These are phyloP conservation scores for Anoplopoma fimbria DNA, from an alignment of 2,113 vertebrate species.

Conservation along the genomic window DNA sequence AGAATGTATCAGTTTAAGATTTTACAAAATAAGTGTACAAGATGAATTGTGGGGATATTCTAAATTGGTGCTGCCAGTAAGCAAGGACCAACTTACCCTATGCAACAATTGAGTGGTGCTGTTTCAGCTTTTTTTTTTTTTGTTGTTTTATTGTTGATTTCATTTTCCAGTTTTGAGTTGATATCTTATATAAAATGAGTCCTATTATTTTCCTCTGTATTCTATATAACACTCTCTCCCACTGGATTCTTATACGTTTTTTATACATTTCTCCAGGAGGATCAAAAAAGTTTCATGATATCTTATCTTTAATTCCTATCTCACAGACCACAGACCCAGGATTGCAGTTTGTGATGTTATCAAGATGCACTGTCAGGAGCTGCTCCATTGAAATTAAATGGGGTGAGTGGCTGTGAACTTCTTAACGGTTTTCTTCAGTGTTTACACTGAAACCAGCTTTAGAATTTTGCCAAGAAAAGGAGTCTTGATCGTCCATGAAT, in stretches of 20 bases:
- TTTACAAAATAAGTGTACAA: neutral
- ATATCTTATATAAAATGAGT: slow-evolving; percentile 16
- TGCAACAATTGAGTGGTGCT: neutral
- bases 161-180: neutral
- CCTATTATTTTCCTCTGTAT: neutral
- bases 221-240: neutral
- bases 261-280: slow-evolving; percentile 9
- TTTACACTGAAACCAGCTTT: slow-evolving; percentile 36
- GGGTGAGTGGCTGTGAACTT: slow-evolving; percentile 22
- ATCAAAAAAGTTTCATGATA: slow-evolving; percentile 42
- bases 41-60: neutral
- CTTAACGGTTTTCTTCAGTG: slow-evolving; percentile 25
- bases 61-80: neutral
- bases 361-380: slow-evolving; percentile 50
- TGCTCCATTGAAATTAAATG: slow-evolving; percentile 46
- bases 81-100: neutral
- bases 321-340: slow-evolving; percentile 28
- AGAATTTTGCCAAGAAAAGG: slow-evolving; percentile 18
- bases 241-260: neutral
- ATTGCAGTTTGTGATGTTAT: slow-evolving; percentile 53
- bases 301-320: slow-evolving; percentile 54
- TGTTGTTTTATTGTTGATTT: slow-evolving; percentile 11
- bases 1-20: neutral
- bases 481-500: slow-evolving; percentile 19
- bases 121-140: neutral